phyloP scores from a whole-genome alignment of 2,113 vertebrate genomes.

The Megaceryle torquata region DNA sequence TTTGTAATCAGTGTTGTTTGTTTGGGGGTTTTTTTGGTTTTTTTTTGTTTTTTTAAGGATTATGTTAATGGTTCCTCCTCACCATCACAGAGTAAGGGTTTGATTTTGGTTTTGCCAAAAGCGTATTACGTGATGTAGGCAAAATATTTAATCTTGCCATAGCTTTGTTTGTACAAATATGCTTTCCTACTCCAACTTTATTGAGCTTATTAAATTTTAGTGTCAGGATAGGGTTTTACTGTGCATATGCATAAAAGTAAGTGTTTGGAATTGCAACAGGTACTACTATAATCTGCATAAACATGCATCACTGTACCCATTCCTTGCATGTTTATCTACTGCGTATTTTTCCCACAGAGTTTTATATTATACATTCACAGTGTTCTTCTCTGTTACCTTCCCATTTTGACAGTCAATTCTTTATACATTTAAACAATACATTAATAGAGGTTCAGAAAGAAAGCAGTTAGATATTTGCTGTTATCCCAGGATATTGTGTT shows the following conservation, averaged over 20 bases:
- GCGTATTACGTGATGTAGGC: background rate
- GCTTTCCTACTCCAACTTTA: background rate
- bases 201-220: background rate
- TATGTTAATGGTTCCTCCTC: background rate
- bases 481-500: conserved; percentile 55
- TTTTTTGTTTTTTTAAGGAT: background rate
- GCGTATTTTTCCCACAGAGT: background rate
- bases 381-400: background rate
- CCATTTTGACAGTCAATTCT: background rate
- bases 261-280: background rate
- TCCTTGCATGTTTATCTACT: background rate
- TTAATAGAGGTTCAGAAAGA: background rate
- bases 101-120: background rate
- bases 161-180: background rate
- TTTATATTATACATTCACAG: background rate
- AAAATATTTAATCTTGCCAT: background rate
- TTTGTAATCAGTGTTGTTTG: background rate
- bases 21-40: background rate
- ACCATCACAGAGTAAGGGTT: background rate
- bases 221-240: background rate
- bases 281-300: background rate
- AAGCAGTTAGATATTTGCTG: background rate
- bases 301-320: background rate
- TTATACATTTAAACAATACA: background rate
- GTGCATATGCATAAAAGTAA: background rate